Conservation (phyloP, 2,888 invertebrate genomes). For the Choreutis nemorana region DNA sequence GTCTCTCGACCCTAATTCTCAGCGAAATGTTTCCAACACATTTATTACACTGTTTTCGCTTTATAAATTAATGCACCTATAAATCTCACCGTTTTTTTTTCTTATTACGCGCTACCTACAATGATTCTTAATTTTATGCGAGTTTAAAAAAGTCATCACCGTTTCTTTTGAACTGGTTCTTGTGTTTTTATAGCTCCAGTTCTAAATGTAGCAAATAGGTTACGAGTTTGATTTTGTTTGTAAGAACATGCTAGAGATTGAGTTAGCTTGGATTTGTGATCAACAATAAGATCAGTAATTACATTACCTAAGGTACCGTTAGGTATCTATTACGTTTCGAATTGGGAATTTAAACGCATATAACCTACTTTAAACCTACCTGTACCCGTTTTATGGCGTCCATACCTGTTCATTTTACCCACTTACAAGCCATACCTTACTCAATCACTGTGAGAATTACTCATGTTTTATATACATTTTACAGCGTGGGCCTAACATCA, state of each 20-base stretch:
- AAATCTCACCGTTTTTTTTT: conserved; percentile 26
- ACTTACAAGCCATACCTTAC: conserved; percentile 14
- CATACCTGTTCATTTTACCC: conserved; percentile 19
- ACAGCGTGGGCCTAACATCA: conserved; percentile 1
- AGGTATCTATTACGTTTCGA: no score
- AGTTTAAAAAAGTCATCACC: no score
- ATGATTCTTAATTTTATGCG: no score
- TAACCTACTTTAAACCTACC: conserved; percentile 33
- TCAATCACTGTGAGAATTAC: conserved; percentile 11
- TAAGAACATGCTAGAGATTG: no score
- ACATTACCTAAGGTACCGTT: no score
- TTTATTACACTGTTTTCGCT: conserved; percentile 20
- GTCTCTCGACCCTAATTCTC: conserved; percentile 19
- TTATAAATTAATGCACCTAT: conserved; percentile 25
- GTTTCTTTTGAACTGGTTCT: conserved; percentile 23
- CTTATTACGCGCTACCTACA: no score
- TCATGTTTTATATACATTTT: conserved; percentile 7
- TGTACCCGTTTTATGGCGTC: conserved; percentile 36
- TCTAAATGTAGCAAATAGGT: no score
- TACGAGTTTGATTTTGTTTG: no score
- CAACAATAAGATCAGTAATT: no score
- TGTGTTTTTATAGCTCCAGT: conserved; percentile 23
- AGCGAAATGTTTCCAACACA: conserved; percentile 17
- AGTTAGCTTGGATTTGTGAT: no score
- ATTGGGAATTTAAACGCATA: conserved; percentile 30